phyloP scores from a whole-genome alignment of 2,797 vertebrate species.

The Emys orbicularis region DNA sequence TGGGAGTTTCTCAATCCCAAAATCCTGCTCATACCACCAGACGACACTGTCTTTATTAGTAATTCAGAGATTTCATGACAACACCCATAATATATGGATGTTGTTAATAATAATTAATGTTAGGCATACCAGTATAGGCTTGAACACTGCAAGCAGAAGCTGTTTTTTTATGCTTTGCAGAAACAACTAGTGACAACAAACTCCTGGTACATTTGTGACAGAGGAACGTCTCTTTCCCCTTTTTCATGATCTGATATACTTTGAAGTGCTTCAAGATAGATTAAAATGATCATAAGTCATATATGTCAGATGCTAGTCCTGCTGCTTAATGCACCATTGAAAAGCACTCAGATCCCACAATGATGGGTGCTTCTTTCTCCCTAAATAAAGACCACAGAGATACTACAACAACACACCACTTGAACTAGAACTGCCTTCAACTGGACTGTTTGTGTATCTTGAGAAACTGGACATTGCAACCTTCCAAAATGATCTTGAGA shows the following conservation, averaged over 20 bases:
- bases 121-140: neutral
- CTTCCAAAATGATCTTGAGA: neutral
- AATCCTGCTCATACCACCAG: neutral
- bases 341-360: neutral
- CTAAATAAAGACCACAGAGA: neutral
- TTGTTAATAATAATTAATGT: neutral
- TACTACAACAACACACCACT: neutral
- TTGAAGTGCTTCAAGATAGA: neutral
- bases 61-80: fast-evolving
- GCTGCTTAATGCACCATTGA: neutral
- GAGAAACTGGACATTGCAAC: neutral
- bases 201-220: neutral
- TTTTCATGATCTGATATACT: neutral
- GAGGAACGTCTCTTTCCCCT: neutral
- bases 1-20: neutral
- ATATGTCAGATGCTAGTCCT: neutral
- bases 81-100: neutral
- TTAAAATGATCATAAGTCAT: neutral
- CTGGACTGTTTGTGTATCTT: neutral
- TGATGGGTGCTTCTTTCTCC: neutral
- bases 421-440: neutral
- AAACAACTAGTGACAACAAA: neutral
- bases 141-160: neutral
- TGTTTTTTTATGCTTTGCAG: neutral
- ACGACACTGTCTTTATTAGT: neutral